Evolutionary conservation across 2,797 vertebrate genomes (phyloP).

Genomic region (Coracias cyanogaster): DNA sequence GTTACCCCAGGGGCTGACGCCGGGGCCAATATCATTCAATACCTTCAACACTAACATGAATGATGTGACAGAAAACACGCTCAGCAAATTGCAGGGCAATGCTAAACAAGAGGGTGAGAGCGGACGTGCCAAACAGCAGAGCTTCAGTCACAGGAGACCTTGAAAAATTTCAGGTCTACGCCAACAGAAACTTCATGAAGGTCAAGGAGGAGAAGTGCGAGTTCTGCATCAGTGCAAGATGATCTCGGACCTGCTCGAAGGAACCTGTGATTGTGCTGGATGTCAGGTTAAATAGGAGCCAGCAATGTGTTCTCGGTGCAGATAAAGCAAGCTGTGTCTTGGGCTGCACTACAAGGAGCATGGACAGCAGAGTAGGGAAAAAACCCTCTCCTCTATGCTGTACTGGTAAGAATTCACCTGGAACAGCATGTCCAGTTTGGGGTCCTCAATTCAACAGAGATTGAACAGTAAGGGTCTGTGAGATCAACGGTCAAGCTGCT

Average conservation of each 20-base stretch:
- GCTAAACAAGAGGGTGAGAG: not conserved
- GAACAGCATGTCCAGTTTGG: not conserved
- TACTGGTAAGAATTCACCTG: not conserved
- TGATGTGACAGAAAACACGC: slow-evolving; percentile 1
- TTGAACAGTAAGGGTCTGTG: not conserved
- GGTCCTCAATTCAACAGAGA: not conserved
- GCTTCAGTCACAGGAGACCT: not conserved
- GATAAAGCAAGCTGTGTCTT: not conserved
- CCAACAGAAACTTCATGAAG: not conserved
- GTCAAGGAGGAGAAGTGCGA: not conserved
- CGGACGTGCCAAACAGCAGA: not conserved
- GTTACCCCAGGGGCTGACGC: not conserved
- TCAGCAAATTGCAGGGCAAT: not conserved
- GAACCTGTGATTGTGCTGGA: not conserved
- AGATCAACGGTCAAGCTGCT: not conserved
- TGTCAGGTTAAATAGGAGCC: not conserved
- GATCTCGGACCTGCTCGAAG: not conserved
- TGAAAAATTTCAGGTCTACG: not conserved
- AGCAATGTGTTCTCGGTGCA: not conserved
- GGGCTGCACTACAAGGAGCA: not conserved
- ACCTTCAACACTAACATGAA: not conserved
- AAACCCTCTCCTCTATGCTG: not conserved
- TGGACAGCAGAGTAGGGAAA: not conserved
- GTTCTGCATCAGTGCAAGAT: not conserved
- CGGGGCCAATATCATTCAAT: not conserved